Evolutionary conservation across 2,113 vertebrate species (phyloP).

Genomic region (Triplophysa siluroides): DNA sequence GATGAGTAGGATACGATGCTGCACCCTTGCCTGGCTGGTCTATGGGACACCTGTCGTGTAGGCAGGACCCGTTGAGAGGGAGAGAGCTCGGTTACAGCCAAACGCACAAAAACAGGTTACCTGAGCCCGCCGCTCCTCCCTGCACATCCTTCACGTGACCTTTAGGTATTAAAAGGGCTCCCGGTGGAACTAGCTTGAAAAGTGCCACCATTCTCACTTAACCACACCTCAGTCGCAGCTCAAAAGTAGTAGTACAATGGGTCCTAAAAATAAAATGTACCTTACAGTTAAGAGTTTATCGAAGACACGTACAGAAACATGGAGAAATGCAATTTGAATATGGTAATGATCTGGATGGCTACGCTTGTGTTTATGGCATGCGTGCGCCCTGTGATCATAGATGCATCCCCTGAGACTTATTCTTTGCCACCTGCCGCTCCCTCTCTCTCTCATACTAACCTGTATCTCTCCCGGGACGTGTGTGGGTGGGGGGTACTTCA

Average conservation of each 20-base stretch:
- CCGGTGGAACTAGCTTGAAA: conserved; percentile 41
- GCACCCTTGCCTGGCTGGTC: conserved; percentile 23
- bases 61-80: conserved; percentile 54
- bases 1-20: conserved; percentile 37
- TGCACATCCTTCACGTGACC: conserved; percentile 54
- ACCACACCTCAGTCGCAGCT: not conserved
- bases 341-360: not conserved
- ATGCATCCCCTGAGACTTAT: conserved; percentile 58
- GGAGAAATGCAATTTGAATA: not conserved
- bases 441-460: conserved; percentile 45
- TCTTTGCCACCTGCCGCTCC: conserved; percentile 48
- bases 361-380: not conserved
- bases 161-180: conserved; percentile 47
- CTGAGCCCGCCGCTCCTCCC: conserved; percentile 63
- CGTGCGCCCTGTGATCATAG: not conserved
- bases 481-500: conserved; percentile 38
- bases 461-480: conserved; percentile 34
- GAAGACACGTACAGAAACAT: not conserved
- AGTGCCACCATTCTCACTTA: not conserved
- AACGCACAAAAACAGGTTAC: conserved; percentile 70
- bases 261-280: too few species aligned
- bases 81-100: conserved; percentile 62
- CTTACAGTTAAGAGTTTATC: too few species aligned
- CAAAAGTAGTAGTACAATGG: not conserved
- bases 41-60: conserved; percentile 65